phyloP scores from a whole-genome alignment of 2,113 vertebrate species.

The Hirundichthys speculiger region DNA sequence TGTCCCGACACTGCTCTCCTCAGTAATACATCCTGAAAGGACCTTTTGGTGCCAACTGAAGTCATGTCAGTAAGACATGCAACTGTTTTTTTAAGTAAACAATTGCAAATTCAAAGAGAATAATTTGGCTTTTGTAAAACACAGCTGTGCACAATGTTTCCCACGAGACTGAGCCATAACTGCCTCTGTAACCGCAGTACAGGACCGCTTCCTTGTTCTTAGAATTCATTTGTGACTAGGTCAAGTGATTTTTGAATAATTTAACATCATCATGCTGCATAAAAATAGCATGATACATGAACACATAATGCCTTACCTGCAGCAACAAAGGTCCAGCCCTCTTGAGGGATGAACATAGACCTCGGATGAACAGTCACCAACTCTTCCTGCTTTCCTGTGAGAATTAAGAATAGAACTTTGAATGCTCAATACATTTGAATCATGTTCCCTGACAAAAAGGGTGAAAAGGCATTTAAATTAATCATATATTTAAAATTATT shows the following conservation, averaged over 20 bases:
- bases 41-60: conserved; percentile 27
- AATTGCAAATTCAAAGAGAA: background rate
- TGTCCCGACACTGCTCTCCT: conserved; percentile 26
- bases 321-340: conserved; percentile 87
- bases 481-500: no score
- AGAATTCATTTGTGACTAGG: no score
- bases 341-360: conserved; percentile 82
- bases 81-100: background rate
- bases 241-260: no score
- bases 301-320: conserved; percentile 80
- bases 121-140: background rate
- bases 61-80: background rate
- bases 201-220: no score
- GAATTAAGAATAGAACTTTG: conserved; percentile 42
- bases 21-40: conserved; percentile 23
- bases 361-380: conserved; percentile 86
- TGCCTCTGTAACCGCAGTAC: no score
- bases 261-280: no score
- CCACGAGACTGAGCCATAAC: no score
- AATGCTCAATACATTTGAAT: background rate
- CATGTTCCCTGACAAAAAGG: background rate
- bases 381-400: conserved; percentile 82
- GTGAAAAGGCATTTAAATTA: no score
- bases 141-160: no score
- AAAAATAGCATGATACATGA: no score